These are phyloP conservation scores for Thunnus maccoyii DNA, from an alignment of 2,113 vertebrate species.

Conservation along the genomic window DNA sequence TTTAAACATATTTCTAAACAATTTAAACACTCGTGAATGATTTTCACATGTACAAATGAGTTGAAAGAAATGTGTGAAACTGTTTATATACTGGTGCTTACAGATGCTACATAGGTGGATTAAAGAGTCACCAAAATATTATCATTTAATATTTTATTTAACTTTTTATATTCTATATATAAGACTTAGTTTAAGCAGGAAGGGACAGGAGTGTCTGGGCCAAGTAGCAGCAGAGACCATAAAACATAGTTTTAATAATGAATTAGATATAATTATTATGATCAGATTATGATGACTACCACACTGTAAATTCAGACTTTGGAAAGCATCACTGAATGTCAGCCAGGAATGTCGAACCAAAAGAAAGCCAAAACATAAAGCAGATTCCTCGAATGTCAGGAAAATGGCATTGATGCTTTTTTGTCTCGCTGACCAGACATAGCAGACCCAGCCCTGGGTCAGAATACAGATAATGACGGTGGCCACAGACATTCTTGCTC, in stretches of 20 bases:
- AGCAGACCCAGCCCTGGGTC: slow-evolving; percentile 60
- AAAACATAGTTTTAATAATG: not conserved
- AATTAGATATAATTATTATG: not conserved
- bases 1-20: too few species aligned
- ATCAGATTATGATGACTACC: not conserved
- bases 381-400: slow-evolving; percentile 58
- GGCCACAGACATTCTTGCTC: slow-evolving; percentile 74
- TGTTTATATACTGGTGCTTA: too few species aligned
- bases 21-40: not conserved
- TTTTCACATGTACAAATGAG: too few species aligned
- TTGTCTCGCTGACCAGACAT: slow-evolving; percentile 24
- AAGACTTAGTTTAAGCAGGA: too few species aligned
- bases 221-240: not conserved
- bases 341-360: slow-evolving; percentile 12
- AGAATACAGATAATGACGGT: slow-evolving; percentile 74
- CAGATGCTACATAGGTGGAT: too few species aligned
- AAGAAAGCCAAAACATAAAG: slow-evolving; percentile 17
- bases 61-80: too few species aligned
- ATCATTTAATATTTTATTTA: too few species aligned
- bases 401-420: slow-evolving; percentile 32
- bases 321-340: not conserved
- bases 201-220: not conserved
- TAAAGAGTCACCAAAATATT: too few species aligned
- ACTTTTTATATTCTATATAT: too few species aligned
- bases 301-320: not conserved